Conservation (phyloP, 1,140 invertebrate genomes). For the Holcopasites calliopsidis region DNA sequence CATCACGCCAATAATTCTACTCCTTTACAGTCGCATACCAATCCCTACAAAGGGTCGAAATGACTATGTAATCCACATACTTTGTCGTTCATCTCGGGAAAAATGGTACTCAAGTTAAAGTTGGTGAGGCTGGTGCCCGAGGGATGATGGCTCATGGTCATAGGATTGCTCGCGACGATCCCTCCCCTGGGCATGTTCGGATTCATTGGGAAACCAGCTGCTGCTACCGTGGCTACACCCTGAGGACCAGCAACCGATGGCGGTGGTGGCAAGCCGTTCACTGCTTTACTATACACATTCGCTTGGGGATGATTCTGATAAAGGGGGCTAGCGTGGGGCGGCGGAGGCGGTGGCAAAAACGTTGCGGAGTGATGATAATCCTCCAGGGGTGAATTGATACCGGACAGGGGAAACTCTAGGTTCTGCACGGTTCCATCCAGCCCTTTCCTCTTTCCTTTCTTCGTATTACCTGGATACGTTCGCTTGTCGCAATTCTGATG, state of each 20-base stretch:
- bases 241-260: constrained; percentile 58
- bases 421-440: constrained; percentile 69
- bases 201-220: constrained; percentile 56
- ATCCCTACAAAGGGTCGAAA: not conserved
- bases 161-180: constrained; percentile 64
- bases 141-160: constrained; percentile 72
- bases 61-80: constrained; percentile 66
- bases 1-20: not conserved
- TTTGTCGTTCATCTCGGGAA: constrained; percentile 86
- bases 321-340: constrained; percentile 67
- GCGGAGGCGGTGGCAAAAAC: constrained; percentile 53
- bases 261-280: constrained; percentile 68
- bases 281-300: constrained; percentile 71
- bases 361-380: constrained; percentile 74
- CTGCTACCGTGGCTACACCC: constrained; percentile 52
- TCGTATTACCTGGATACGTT: constrained; percentile 68
- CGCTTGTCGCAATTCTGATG: constrained; percentile 66
- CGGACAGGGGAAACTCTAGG: constrained; percentile 72
- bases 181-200: constrained; percentile 58
- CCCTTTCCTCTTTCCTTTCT: constrained; percentile 74
- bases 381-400: constrained; percentile 72
- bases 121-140: constrained; percentile 83
- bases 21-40: not conserved
- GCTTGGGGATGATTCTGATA: constrained; percentile 75
- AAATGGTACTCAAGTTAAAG: constrained; percentile 85